These are phyloP conservation scores for Chanos chanos DNA, from an alignment of 2,797 vertebrate species.

Conservation along the genomic window DNA sequence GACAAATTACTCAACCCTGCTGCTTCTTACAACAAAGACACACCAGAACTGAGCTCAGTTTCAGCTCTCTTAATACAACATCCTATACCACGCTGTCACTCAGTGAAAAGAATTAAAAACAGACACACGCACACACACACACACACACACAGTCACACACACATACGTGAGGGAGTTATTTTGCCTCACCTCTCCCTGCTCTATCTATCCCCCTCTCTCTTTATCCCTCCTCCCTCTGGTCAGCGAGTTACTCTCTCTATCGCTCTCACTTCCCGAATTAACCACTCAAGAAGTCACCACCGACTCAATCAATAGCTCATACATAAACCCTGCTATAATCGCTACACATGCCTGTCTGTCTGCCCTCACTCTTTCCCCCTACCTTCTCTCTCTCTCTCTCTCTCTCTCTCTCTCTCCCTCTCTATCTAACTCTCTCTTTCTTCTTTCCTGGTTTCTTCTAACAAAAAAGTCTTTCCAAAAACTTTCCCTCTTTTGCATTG, in stretches of 20 bases:
- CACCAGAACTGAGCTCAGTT: no score
- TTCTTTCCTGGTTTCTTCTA: conserved; percentile 34
- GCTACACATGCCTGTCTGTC: conserved; percentile 47
- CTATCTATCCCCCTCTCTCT: conserved; percentile 40
- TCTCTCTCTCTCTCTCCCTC: conserved; percentile 33
- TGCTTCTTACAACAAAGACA: no score
- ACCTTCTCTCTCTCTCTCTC: conserved; percentile 57
- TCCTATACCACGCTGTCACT: no score
- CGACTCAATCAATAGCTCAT: conserved; percentile 85
- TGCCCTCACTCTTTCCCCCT: conserved; percentile 37
- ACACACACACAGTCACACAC: no score
- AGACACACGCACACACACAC: background rate
- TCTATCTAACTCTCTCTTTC: conserved; percentile 35
- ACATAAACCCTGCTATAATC: conserved; percentile 83
- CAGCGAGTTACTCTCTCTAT: conserved; percentile 80
- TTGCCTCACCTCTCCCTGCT: conserved; percentile 37
- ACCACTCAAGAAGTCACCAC: conserved; percentile 86
- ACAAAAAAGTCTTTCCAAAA: background rate
- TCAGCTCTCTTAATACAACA: no score
- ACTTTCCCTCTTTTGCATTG: no score
- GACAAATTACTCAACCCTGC: no score
- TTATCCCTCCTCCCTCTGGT: conserved; percentile 59
- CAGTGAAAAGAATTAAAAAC: no score
- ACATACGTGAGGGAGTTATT: conserved; percentile 7
- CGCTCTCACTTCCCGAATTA: conserved; percentile 83